Evolutionary conservation across 2,797 vertebrate genomes (phyloP), one percentile per base, ranked within the genome.

Genomic region (Phoeniculus purpureus): DNA sequence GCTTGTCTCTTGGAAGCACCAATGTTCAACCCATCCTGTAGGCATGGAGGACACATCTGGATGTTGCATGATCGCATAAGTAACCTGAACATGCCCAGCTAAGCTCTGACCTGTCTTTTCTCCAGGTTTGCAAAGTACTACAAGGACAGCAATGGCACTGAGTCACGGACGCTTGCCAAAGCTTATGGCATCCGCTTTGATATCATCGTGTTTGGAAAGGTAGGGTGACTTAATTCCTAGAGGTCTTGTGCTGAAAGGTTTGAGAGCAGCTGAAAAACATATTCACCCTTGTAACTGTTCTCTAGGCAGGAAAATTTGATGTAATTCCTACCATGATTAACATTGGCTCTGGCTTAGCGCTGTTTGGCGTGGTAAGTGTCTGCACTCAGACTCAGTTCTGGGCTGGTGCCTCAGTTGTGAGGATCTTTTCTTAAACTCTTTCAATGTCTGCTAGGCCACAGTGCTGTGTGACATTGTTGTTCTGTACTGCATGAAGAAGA

Each of bases 241-340:
- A 47, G 12, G 5, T 22, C 16, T 70, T 60, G 52, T 11, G 16
- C 12, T 6, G 16, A 54, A 31, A 16, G 21, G 32, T 88, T 73
- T 83, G 15, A 71, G 34, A 85, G 62, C 15, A 64, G 40, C 51
- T 72, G 40, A 70, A 58, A 94, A 79, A 58, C 21, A 7, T 15
- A n/a, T 22, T 88, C 23, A 81, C 25, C 19, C 15, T 54, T 86
- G 29, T 80, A 20, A 66, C 60, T 78, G 75, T 96, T 62, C 85
- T 37, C 61, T 96, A 99, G 98, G 99, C 98, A 68, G 98, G 98
- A 47, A 98, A 98, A 87, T 99, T 99, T 93, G 97, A 98, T 91
- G 97, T 99, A 23, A 98, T 98, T 72, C 98, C 98, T 25, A 98
- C 98, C n/a, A 98, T 99, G 97, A 98, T 99, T 95, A 99, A 98